Conservation (phyloP, 2,888 invertebrate genomes). For the Lucinisca nassula region DNA sequence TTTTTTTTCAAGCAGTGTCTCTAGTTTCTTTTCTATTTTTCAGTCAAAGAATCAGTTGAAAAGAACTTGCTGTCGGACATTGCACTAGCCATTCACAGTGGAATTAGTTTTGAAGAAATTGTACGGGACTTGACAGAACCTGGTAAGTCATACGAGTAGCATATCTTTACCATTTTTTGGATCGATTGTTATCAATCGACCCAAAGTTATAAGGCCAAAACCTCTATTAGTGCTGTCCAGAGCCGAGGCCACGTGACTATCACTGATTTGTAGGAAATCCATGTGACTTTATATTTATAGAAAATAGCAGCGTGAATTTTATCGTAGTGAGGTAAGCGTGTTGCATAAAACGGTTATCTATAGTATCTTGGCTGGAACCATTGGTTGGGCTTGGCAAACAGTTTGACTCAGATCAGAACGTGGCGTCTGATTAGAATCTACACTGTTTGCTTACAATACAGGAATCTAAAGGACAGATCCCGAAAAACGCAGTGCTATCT, state of each 20-base stretch:
- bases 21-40: too few relatives aligned
- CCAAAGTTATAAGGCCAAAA: too few relatives aligned
- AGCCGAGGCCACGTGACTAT: neutral
- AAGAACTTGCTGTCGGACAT: constrained; percentile 64
- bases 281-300: neutral
- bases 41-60: constrained; percentile 62
- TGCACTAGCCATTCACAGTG: constrained; percentile 63
- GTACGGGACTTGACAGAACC: constrained; percentile 39
- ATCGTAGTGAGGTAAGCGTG: neutral
- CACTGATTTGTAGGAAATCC: neutral
- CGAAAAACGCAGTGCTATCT: too few relatives aligned
- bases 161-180: neutral
- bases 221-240: neutral
- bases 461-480: too few relatives aligned
- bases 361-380: too few relatives aligned
- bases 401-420: too few relatives aligned
- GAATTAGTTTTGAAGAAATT: constrained; percentile 61
- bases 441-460: too few relatives aligned
- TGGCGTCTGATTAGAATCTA: too few relatives aligned
- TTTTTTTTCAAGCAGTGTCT: too few relatives aligned
- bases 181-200: neutral
- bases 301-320: neutral
- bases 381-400: too few relatives aligned
- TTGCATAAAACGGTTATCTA: too few relatives aligned
- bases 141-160: neutral